phyloP scores from a whole-genome alignment of 2,113 vertebrate species.

The Tragelaphus imberbis region DNA sequence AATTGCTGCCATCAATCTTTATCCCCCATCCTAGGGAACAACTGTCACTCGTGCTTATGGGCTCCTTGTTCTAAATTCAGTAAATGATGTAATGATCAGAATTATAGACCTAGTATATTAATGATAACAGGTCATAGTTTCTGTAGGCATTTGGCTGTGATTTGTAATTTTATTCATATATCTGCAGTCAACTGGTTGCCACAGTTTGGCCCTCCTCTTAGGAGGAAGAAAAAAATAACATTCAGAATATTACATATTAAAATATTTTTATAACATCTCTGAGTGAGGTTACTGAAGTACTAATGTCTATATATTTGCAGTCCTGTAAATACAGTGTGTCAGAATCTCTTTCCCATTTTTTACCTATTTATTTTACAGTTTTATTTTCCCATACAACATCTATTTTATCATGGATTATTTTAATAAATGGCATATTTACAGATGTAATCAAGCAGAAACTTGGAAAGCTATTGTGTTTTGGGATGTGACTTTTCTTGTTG shows the following conservation, averaged over 20 bases:
- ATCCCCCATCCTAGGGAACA: not conserved
- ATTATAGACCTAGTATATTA: too few relatives aligned
- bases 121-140: not conserved
- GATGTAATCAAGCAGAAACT: not conserved
- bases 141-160: rapidly evolving
- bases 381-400: not conserved
- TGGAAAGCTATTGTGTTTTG: not conserved
- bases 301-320: not conserved
- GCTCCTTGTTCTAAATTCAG: not conserved
- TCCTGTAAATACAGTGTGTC: not conserved
- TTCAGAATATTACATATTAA: not conserved
- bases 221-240: not conserved
- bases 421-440: not conserved
- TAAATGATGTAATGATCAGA: not conserved
- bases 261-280: not conserved
- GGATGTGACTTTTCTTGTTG: not conserved
- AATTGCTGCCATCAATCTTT: not conserved
- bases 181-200: not conserved
- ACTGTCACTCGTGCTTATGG: not conserved
- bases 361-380: not conserved
- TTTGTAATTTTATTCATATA: not conserved
- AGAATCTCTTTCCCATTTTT: not conserved
- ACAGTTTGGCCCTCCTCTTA: not conserved
- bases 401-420: not conserved
- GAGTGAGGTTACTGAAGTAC: too few relatives aligned